A percentile compares a stretch with the other conserved stretches of the same genome.
These are phyloP conservation scores for Leucophenga maculata DNA, from an alignment of 2,888 invertebrate genomes.

Conservation along the genomic window DNA sequence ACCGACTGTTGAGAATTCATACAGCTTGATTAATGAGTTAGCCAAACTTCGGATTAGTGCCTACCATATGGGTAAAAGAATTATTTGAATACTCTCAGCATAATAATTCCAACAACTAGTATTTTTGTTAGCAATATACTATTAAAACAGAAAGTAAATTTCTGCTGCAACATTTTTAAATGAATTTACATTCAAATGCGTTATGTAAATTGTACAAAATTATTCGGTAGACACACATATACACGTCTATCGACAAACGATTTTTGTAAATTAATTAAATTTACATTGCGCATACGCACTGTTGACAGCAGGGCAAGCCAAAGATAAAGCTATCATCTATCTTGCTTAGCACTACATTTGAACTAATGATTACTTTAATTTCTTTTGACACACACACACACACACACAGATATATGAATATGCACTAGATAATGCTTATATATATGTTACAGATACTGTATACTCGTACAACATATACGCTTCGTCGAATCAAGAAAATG, in stretches of 20 bases:
- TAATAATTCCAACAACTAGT: too few species aligned
- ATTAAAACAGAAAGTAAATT: background rate
- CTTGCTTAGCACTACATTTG: background rate
- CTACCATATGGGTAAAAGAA: too few species aligned
- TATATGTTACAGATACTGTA: background rate
- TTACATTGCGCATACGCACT: slow-evolving; percentile 36
- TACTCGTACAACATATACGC: background rate
- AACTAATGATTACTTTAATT: slow-evolving; percentile 49
- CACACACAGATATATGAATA: slow-evolving; percentile 29
- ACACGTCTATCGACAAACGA: background rate
- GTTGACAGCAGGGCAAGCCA: background rate
- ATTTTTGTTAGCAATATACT: too few species aligned
- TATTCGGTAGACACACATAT: background rate
- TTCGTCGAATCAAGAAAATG: slow-evolving; percentile 46
- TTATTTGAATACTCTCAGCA: too few species aligned
- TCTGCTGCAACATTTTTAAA: slow-evolving; percentile 40
- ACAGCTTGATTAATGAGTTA: too few species aligned
- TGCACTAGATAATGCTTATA: background rate
- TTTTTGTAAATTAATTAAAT: slow-evolving; percentile 55
- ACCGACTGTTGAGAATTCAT: too few species aligned
- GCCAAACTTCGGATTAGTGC: too few species aligned
- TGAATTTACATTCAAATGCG: slow-evolving; percentile 48
- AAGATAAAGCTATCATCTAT: slow-evolving; percentile 21
- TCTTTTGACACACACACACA: slow-evolving; percentile 48
- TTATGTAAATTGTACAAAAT: slow-evolving; percentile 36